Conservation (phyloP, 2,797 vertebrate species). For the Rhinophrynus dorsalis region DNA sequence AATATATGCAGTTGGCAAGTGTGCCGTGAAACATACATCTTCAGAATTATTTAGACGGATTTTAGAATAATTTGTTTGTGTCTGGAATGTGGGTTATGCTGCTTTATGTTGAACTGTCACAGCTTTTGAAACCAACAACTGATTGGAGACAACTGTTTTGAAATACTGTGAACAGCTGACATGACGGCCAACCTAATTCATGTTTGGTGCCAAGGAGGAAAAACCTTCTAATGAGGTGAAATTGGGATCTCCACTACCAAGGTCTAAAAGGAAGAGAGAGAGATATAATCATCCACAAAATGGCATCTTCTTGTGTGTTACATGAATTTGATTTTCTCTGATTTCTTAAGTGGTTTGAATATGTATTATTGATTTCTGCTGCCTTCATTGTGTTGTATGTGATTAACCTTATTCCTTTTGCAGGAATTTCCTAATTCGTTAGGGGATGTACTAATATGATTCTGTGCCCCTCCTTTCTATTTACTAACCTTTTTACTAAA, state of each 20-base stretch:
- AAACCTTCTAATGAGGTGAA: no score
- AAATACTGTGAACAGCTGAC: conserved; percentile 29
- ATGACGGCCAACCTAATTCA: not conserved
- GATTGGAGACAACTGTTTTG: conserved; percentile 22
- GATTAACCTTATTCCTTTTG: conserved; percentile 4
- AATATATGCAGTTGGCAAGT: no score
- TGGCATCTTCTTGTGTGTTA: no score
- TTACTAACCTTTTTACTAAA: no score
- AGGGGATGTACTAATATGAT: no score
- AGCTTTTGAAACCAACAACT: conserved; percentile 2
- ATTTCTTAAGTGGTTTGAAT: not conserved
- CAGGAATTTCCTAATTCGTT: not conserved
- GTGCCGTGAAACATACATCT: no score
- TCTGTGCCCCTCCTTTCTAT: no score
- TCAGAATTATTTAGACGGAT: not conserved
- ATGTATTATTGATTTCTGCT: not conserved
- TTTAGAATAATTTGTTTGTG: not conserved
- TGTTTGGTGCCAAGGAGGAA: no score
- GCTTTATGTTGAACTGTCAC: conserved; percentile 15
- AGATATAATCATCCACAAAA: no score
- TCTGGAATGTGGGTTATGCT: not conserved
- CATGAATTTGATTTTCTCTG: no score
- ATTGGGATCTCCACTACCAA: no score
- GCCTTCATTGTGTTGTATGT: not conserved
- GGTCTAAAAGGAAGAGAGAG: no score